phyloP scores from a whole-genome alignment of 1,140 invertebrate species.

The Hyposmocoma kahamanoa region DNA sequence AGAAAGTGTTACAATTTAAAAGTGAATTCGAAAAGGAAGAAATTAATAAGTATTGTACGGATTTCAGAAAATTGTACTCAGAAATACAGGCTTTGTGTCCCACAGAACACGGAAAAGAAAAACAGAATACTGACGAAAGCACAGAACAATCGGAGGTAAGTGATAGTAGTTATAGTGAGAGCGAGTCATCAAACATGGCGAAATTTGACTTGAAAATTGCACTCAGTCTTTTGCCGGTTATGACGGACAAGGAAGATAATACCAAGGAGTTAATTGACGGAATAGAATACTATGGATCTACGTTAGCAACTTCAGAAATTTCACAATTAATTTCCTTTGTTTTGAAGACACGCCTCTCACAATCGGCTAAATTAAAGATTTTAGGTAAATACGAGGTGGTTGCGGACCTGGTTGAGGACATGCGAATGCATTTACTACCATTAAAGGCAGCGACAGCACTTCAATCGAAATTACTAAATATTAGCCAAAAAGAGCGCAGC shows the following conservation, averaged over 20 bases:
- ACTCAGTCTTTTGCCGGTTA: not conserved
- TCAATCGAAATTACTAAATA: constrained; percentile 12
- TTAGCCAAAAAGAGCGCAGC: constrained; percentile 7
- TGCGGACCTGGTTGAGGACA: constrained; percentile 10
- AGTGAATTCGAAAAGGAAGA: too few relatives aligned
- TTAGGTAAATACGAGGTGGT: constrained; percentile 5
- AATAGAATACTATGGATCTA: not conserved
- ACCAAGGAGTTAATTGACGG: not conserved
- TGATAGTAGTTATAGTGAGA: too few relatives aligned
- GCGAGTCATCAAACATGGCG: too few relatives aligned
- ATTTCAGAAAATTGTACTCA: too few relatives aligned
- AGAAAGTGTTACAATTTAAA: too few relatives aligned
- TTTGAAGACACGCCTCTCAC: not conserved
- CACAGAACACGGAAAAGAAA: too few relatives aligned
- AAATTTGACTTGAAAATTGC: not conserved
- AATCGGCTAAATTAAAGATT: constrained; percentile 1
- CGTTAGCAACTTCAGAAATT: not conserved
- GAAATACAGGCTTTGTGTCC: too few relatives aligned
- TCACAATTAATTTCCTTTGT: not conserved
- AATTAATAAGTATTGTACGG: too few relatives aligned
- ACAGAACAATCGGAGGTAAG: too few relatives aligned
- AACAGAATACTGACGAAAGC: too few relatives aligned
- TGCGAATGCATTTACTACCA: constrained; percentile 11
- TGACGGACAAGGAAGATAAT: not conserved
- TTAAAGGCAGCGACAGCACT: constrained; percentile 8